phyloP scores from a whole-genome alignment of 2,888 invertebrate species.

The Urechis unicinctus region DNA sequence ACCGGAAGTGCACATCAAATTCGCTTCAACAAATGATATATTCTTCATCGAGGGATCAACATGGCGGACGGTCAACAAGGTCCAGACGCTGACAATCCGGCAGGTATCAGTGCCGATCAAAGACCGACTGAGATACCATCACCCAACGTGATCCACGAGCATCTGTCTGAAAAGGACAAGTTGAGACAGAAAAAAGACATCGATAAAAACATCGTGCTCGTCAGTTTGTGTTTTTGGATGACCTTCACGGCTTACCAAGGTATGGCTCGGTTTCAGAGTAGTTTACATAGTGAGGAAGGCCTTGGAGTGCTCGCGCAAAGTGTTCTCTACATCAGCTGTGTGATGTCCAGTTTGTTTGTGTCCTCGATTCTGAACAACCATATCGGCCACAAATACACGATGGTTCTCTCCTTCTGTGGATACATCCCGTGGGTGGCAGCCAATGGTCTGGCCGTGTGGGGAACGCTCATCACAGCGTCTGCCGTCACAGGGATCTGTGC shows the following conservation, averaged over 20 bases:
- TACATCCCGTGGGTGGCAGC: constrained; percentile 91
- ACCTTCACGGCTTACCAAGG: constrained; percentile 90
- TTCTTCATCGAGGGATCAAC: too few relatives aligned
- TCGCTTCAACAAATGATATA: too few relatives aligned
- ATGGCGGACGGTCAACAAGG: too few relatives aligned
- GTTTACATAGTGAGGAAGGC: constrained; percentile 81
- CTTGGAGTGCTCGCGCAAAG: constrained; percentile 83
- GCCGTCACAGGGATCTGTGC: constrained; percentile 88
- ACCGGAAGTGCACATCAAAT: too few relatives aligned
- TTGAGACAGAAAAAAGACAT: constrained; percentile 56
- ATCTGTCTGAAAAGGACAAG: background rate
- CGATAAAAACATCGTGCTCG: constrained; percentile 81
- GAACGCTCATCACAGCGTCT: constrained; percentile 70
- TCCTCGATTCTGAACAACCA: constrained; percentile 27
- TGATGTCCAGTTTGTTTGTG: constrained; percentile 91
- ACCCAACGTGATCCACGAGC: too few relatives aligned
- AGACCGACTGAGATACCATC: too few relatives aligned
- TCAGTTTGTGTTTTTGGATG: constrained; percentile 89
- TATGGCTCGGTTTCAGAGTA: constrained; percentile 64
- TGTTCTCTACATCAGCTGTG: constrained; percentile 85
- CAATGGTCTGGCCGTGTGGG: constrained; percentile 67
- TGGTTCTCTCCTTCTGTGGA: constrained; percentile 84
- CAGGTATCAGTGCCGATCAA: too few relatives aligned
- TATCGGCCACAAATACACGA: constrained; percentile 54
- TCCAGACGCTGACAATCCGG: too few relatives aligned